Percentiles rank a stretch among this genome's conserved stretches.
phyloP scores from a whole-genome alignment of 2,888 invertebrate species.

The Pyrocoelia pectoralis region DNA sequence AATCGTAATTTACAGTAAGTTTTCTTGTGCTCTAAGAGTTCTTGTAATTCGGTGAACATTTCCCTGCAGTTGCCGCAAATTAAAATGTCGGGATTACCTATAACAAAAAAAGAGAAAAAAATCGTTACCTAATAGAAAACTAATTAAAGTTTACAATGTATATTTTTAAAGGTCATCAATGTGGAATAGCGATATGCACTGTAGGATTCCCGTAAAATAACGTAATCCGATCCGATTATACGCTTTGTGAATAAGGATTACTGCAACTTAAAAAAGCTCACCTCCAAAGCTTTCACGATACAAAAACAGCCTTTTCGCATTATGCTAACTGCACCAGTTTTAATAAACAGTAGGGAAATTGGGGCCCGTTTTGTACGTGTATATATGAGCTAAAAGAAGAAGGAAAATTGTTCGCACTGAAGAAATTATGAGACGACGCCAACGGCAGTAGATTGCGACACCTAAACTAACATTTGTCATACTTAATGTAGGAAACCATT shows the following conservation, averaged over 20 bases:
- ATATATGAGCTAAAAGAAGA: constrained; percentile 10
- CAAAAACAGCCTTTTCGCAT: constrained; percentile 33
- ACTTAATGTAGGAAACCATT: constrained; percentile 42
- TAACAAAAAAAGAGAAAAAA: constrained; percentile 46
- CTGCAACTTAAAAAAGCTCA: constrained; percentile 34
- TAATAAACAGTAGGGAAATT: constrained; percentile 30
- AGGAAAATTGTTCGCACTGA: constrained; percentile 31
- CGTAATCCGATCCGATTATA: constrained; percentile 40
- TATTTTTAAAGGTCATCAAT: constrained; percentile 24
- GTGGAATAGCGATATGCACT: constrained; percentile 30
- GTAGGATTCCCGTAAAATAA: constrained; percentile 27
- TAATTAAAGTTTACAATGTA: constrained; percentile 3
- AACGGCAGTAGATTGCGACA: no score
- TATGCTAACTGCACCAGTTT: constrained; percentile 25
- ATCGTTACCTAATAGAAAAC: background rate
- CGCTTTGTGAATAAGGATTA: constrained; percentile 38
- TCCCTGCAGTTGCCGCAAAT: constrained; percentile 81
- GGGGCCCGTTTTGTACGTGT: constrained; percentile 19
- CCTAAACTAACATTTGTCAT: constrained; percentile 41
- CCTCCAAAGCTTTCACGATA: constrained; percentile 29
- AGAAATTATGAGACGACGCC: constrained; percentile 25
- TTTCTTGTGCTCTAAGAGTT: constrained; percentile 77
- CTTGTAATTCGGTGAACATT: constrained; percentile 75
- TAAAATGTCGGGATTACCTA: constrained; percentile 76
- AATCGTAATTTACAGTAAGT: constrained; percentile 75